Evolutionary conservation across 2,888 invertebrate genomes (phyloP), one percentile per base, ranked within the genome.

Genomic region (Pammene aurita): DNA sequence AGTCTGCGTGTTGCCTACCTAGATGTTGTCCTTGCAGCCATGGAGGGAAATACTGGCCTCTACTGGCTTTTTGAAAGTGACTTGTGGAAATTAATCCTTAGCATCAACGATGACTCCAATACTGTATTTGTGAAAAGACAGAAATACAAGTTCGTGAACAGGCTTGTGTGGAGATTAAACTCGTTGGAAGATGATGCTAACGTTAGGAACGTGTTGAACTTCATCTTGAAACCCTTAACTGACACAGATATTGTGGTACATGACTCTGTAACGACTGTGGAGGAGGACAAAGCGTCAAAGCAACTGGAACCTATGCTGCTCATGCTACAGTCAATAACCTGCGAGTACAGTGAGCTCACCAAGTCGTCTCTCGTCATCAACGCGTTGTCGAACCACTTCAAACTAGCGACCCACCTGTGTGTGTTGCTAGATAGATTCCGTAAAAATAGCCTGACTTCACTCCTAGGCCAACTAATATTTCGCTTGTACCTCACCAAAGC

Each of bases 71-170:
- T 94, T 18, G 85, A 93, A 66, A 90, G 88, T 70, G 94, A 93
- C 16, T 84, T 93, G 13, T 96, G 96, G 96, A 93, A 90, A 70
- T 93, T 94, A 75, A 93, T 96, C 38, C 84, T 96, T 4, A 91
- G 91, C 69, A 93, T 94, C 60, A 94, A 94, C 71, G 93, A 95
- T 74, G 89, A 94, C 66, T 94, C 94, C 81, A 94, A 95, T 71
- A 96, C 96, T 0, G 89, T 96, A 50, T 96, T 96, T 78, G 94
- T 96, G 9, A 93, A 94, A 0, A 92, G 95, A 50, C 95, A 95
- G 79, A 94, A 95, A 9, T 94, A 95, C 66, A 93, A 93, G 69
- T 94, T 96, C 75, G 86, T 96, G 14, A 93, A 93, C 18, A 89
- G 90, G 70, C 91, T 96, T 67, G 77, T 95, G 0, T 93, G 94